phyloP scores from a whole-genome alignment of 2,113 vertebrate species.

The Prochilodus magdalenae region DNA sequence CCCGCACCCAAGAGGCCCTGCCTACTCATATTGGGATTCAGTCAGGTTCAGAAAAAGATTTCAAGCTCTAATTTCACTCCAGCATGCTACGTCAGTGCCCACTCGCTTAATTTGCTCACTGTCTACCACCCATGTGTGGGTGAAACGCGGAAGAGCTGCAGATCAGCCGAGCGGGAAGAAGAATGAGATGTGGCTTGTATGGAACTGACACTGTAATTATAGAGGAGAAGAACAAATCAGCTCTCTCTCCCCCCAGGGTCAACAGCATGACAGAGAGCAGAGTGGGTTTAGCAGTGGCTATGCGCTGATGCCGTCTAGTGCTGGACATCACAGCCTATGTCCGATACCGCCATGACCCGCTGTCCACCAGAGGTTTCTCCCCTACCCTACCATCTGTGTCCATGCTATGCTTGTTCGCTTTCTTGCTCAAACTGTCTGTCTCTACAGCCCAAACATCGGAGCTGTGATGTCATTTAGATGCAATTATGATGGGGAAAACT shows the following conservation, averaged over 20 bases:
- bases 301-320: slow-evolving; percentile 42
- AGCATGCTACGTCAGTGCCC: slow-evolving; percentile 11
- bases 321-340: slow-evolving; percentile 7
- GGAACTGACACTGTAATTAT: slow-evolving; percentile 68
- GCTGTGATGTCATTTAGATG: slow-evolving; percentile 81
- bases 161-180: slow-evolving; percentile 62
- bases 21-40: background rate
- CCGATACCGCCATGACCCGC: slow-evolving; percentile 3
- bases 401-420: background rate
- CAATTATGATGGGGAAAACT: slow-evolving; percentile 79
- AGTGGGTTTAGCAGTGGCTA: slow-evolving; percentile 57
- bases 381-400: slow-evolving; percentile 1
- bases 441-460: slow-evolving; percentile 60
- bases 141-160: slow-evolving; percentile 52
- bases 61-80: background rate
- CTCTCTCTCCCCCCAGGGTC: slow-evolving; percentile 10
- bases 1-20: background rate
- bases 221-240: slow-evolving; percentile 51
- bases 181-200: slow-evolving; percentile 57
- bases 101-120: slow-evolving; percentile 23
- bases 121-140: slow-evolving; percentile 25
- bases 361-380: background rate
- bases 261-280: slow-evolving; percentile 41
- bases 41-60: background rate
- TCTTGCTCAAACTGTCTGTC: slow-evolving; percentile 24